Percentiles rank a stretch among this genome's conserved stretches.
phyloP scores from a whole-genome alignment of 2,797 vertebrate species.

The Acridotheres tristis region DNA sequence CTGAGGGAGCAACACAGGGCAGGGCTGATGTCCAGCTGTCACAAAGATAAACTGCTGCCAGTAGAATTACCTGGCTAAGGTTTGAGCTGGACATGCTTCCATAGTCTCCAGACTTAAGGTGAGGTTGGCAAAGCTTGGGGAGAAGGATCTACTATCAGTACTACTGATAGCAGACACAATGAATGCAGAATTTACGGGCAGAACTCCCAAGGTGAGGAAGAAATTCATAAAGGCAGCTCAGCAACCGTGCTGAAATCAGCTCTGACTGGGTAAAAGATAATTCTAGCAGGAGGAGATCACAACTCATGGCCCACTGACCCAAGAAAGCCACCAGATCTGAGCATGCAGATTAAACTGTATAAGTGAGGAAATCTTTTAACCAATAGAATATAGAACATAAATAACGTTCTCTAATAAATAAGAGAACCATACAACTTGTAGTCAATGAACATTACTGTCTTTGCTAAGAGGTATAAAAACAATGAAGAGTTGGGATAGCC shows the following conservation, averaged over 20 bases:
- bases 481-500: too few species aligned
- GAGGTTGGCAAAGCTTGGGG: not conserved
- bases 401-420: not conserved
- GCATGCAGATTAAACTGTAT: not conserved
- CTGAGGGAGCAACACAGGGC: not conserved
- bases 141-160: not conserved
- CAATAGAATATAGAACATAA: too few species aligned
- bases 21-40: not conserved
- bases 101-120: not conserved
- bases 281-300: not conserved
- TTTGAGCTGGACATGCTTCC: not conserved
- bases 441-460: not conserved
- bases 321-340: not conserved
- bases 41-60: not conserved
- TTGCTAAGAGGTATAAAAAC: not conserved
- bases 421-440: not conserved
- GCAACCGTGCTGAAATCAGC: not conserved
- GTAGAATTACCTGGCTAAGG: not conserved
- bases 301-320: too few species aligned
- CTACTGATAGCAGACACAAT: not conserved
- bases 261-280: not conserved
- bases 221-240: not conserved
- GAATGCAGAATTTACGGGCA: not conserved
- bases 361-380: not conserved
- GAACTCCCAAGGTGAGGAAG: not conserved